Base-by-base conservation (phyloP, 2,888 invertebrate genomes). In the Acleris emargana region DNA sequence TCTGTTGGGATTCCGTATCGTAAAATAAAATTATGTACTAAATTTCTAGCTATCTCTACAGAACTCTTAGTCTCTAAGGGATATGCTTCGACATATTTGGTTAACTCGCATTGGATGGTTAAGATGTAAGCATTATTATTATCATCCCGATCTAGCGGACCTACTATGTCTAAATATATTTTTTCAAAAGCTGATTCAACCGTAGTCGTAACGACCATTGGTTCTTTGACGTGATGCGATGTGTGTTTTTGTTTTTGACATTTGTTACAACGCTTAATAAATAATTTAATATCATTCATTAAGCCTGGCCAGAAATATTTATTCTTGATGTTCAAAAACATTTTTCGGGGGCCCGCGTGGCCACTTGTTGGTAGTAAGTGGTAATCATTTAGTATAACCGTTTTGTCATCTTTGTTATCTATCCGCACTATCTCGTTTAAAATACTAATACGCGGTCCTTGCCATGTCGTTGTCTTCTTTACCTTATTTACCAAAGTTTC, bases 1-100 rank as follows among this genome's bases (percentile, higher is more conserved):
- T 7, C 17, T 6, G 49, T 49, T 9, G 62, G 62, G 4, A 62
- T n/a, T 7, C 62, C 62, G 38, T 32, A 62, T 22, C 62, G 55
- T 20, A 62, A 22, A 42, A 62, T 62, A 55, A 54, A 62, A 61
- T 61, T 61, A 53, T 43, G 52, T 25, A 61, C 61, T 22, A 61
- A 61, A 13, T 20, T 16, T 13, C 42, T 32, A n/a, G 61, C 61
- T 25, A 61, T 53, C 5, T n/a, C 42, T 42, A 25, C 42, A 13
- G 53, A 45, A 42, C 22, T 43, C 53, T 62, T 62, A 38, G 17
- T 57, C 38, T 20, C 47, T 20, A 62, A 50, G 7, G 62, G 62
- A 38, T 62, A 62, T 22, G 55, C 57, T n/a, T 62, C 62, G 13
- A 62, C 62, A 25, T 28, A 54, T 42, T 20, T 54, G 17, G 28